Conservation (phyloP, 2,888 invertebrate genomes). For the Trichacis sp. region DNA sequence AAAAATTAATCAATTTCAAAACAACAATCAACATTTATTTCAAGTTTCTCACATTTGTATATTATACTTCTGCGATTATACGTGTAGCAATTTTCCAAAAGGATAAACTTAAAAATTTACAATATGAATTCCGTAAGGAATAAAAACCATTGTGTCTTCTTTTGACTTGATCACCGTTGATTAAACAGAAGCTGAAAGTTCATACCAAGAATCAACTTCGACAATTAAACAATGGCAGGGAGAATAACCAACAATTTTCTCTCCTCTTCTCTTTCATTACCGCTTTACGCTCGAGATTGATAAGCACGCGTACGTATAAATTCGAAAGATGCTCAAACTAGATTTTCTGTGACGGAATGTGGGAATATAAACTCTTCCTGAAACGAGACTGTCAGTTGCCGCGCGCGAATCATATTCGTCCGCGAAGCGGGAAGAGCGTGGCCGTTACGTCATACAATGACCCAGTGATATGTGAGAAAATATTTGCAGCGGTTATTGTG, state of each 20-base stretch:
- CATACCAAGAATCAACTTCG: too few relatives aligned
- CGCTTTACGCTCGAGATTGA: background rate
- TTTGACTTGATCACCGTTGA: too few relatives aligned
- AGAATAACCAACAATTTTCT: background rate
- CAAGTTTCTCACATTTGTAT: too few relatives aligned
- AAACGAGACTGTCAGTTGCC: conserved; percentile 28
- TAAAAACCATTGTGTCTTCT: too few relatives aligned
- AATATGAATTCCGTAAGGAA: too few relatives aligned
- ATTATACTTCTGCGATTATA: too few relatives aligned
- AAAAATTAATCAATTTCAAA: too few relatives aligned
- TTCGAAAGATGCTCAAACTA: conserved; percentile 22
- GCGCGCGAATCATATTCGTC: conserved; percentile 30
- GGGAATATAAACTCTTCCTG: conserved; percentile 35
- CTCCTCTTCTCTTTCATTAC: background rate
- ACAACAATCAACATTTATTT: too few relatives aligned
- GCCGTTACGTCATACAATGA: conserved; percentile 41
- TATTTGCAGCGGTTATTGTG: conserved; percentile 35
- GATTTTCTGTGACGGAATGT: conserved; percentile 17
- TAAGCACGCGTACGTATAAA: conserved; percentile 7
- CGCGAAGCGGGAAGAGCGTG: conserved; percentile 15
- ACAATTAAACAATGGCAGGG: too few relatives aligned
- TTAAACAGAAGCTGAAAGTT: too few relatives aligned
- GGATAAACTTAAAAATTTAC: too few relatives aligned
- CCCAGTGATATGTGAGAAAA: conserved; percentile 43
- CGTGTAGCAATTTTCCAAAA: too few relatives aligned